Evolutionary conservation across 1,140 invertebrate genomes (phyloP), one percentile per base, ranked within the genome.

Genomic region (Oncopeltus fasciatus): DNA sequence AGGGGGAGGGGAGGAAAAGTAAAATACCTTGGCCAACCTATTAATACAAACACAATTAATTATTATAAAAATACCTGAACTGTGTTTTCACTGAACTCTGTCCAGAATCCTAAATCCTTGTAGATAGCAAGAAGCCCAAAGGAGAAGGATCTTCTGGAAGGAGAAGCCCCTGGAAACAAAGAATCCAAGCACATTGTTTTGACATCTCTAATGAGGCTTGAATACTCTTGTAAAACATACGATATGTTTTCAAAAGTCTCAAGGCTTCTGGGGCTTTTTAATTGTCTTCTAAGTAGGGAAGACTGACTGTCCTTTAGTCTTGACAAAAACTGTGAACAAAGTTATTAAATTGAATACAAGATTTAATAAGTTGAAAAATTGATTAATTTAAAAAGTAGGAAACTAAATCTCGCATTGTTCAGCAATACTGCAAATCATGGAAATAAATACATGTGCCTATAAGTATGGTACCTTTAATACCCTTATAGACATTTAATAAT

Each of bases 131-230:
- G 73, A 27, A 83, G 74, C 56, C 80, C 74, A 29, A 92, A 72
- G 33, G 83, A 81, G 1, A 83, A 77, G 33, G 77, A 78, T 51
- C 84, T 78, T 5, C 87, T 74, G 28, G 77, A 76, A 71, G 86
- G 86, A 67, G 87, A 87, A n/a, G 85, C 81, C 2, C 84, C 84
- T 0, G 76, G 74, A 66, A 82, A 78, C 9, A 92, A 70, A 70
- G 77, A 80, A 0, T 70, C 69, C 24, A 81, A 75, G 63, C 83
- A 79, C 60, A 78, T 73, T 1, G 72, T 2, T 53, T 53, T 21
- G 3, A 53, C 14, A 24, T 75, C 65, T 64, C 73, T 70, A 53
- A 53, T 1, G 26, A 53, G 16, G 8, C 12, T 26, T 14, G 20
- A 24, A 53, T 53, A 53, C 16, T 53, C 49, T 26, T 53, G 4